A percentile compares a stretch with the other conserved stretches of the same genome.
These are phyloP conservation scores for Siniperca obscura DNA, from an alignment of 2,797 vertebrate genomes.

Conservation along the genomic window DNA sequence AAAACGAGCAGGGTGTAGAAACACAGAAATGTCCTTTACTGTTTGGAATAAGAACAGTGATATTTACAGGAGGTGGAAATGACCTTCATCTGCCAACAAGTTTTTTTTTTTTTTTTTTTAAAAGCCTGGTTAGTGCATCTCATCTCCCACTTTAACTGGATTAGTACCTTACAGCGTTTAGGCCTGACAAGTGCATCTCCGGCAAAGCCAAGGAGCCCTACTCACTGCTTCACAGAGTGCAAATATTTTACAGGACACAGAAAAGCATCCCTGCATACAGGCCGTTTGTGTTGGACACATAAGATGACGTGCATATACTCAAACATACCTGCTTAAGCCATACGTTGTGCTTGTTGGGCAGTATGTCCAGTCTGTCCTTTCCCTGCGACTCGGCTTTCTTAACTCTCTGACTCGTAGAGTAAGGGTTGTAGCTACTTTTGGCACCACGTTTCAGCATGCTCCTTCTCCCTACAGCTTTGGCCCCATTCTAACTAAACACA, in stretches of 20 bases:
- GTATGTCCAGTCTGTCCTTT: conserved; percentile 82
- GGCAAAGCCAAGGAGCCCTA: background rate
- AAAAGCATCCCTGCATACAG: background rate
- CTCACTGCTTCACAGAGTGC: background rate
- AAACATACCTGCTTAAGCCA: conserved; percentile 88
- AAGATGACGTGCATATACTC: accelerated
- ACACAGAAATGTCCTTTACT: conserved; percentile 9
- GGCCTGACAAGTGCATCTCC: background rate
- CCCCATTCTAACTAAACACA: conserved; percentile 36
- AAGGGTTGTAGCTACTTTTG: conserved; percentile 88
- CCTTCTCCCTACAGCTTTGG: conserved; percentile 20
- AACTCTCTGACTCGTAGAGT: conserved; percentile 76
- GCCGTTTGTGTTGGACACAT: background rate
- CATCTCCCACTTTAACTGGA: background rate
- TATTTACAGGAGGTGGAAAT: conserved; percentile 2
- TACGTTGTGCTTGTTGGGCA: conserved; percentile 80
- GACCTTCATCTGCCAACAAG: background rate
- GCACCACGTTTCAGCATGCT: conserved; percentile 85
- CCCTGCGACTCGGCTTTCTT: conserved; percentile 72
- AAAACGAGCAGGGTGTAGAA: conserved; percentile 23
- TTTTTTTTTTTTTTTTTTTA: background rate
- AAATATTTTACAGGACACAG: background rate
- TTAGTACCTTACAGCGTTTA: background rate
- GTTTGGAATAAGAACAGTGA: conserved; percentile 23
- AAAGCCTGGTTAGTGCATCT: background rate